Evolutionary conservation across 2,113 vertebrate genomes (phyloP).

Genomic region (Chrysochloris asiatica): DNA sequence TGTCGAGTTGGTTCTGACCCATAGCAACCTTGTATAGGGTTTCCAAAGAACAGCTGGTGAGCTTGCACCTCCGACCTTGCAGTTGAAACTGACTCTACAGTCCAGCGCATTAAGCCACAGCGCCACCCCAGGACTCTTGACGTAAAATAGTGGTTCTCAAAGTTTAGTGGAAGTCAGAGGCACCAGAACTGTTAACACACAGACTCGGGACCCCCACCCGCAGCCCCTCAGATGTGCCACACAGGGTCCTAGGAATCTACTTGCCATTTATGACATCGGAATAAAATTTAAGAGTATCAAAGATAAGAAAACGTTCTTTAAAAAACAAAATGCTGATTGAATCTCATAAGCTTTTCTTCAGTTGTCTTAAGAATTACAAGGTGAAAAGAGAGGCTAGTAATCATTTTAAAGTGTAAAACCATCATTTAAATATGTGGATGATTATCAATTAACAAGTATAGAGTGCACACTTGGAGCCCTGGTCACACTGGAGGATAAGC

Average conservation of each 20-base stretch:
- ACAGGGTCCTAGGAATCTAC: not conserved
- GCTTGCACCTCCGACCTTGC: too few relatives aligned
- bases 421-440: not conserved
- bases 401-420: not conserved
- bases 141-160: not conserved
- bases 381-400: not conserved
- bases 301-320: constrained; percentile 6
- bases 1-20: too few relatives aligned
- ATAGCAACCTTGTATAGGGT: too few relatives aligned
- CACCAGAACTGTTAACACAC: not conserved
- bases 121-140: too few relatives aligned
- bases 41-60: too few relatives aligned
- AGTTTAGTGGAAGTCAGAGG: not conserved
- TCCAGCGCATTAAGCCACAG: too few relatives aligned
- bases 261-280: not conserved
- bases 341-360: not conserved
- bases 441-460: not conserved
- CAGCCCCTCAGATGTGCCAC: too few relatives aligned
- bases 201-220: too few relatives aligned
- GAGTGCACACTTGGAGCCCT: too few relatives aligned
- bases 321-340: not conserved
- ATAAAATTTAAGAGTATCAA: not conserved
- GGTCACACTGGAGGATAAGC: too few relatives aligned
- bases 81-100: too few relatives aligned
- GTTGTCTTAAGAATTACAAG: constrained; percentile 11